Conservation (phyloP, 2,113 vertebrate genomes). For the Sylvilagus bachmani region DNA sequence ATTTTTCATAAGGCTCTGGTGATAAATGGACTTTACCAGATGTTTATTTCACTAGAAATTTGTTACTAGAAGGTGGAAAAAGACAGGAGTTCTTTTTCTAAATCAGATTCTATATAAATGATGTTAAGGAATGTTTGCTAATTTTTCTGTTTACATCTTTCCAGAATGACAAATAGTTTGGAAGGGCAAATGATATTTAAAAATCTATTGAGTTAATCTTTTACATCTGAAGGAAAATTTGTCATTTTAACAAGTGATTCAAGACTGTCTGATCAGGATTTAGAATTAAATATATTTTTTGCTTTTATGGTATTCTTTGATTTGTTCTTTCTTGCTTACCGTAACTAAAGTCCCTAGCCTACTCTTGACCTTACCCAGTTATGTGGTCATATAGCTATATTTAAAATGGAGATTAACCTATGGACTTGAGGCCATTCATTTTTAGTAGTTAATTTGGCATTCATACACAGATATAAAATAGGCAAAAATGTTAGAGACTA, state of each 20-base stretch:
- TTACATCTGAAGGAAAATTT: background rate
- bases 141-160: background rate
- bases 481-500: background rate
- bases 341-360: background rate
- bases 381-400: background rate
- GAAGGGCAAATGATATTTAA: background rate
- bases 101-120: background rate
- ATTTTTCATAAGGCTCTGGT: background rate
- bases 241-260: background rate
- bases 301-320: background rate
- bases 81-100: background rate
- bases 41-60: conserved; percentile 33
- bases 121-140: background rate
- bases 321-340: background rate
- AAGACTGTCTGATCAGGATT: background rate
- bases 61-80: background rate
- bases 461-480: background rate
- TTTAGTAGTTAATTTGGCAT: conserved; percentile 29
- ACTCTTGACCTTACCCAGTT: background rate
- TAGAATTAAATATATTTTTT: background rate
- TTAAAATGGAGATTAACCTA: background rate
- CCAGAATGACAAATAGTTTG: background rate
- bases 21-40: background rate
- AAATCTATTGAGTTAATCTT: background rate
- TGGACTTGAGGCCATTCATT: background rate